Base-by-base conservation (phyloP, 2,888 invertebrate species). In the Ormyrus nitidulus region DNA sequence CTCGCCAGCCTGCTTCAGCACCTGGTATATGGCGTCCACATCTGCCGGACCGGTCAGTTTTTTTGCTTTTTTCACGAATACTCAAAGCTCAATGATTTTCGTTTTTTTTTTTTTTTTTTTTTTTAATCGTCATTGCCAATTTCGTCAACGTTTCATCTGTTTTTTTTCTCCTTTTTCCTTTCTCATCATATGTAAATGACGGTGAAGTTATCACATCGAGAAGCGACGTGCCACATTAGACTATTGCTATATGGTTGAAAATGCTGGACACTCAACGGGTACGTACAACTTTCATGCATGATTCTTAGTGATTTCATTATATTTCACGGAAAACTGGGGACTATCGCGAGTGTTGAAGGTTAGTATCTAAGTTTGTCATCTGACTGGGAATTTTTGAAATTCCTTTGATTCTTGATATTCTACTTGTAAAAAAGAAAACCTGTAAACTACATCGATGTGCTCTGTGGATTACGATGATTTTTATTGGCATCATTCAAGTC, bases 1-100 rank as follows among this genome's bases (percentile, higher is more conserved):
- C 93, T 97, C 97, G 91, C 96, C 96, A 90, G 97, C 97, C 91
- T 97, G 96, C 93, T 97, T 97, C 93, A 97, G 94, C 91, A 97
- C 97, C 93, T 97, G 97, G 93, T 97, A 97, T 92, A 96, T 96
- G 92, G 95, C 95, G 93, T 97, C 97, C 93, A 97, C 94, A 93
- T 96, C 95, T 90, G 88, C 84, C 87, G 84, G 80, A 77, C 64
- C 74, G 66, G 46, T 65, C 68, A 72, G 84, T 83, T 83, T 58
- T 79, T 53, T 19, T 19, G 1, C 2, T 19, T 19, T 19, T 19
- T 81, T 83, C 82, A 84, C 83, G 83, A 82, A 78, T 84, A 81
- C 83, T 84, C 80, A 76, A 84, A 83, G 80, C 82, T 82, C 68
- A 79, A 75, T 44, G 66, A 48, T 62, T 62, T 73, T 73, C 46